Evolutionary conservation across 2,113 vertebrate species (phyloP), one percentile per base, ranked within the genome.

Genomic region (Camelus bactrianus): DNA sequence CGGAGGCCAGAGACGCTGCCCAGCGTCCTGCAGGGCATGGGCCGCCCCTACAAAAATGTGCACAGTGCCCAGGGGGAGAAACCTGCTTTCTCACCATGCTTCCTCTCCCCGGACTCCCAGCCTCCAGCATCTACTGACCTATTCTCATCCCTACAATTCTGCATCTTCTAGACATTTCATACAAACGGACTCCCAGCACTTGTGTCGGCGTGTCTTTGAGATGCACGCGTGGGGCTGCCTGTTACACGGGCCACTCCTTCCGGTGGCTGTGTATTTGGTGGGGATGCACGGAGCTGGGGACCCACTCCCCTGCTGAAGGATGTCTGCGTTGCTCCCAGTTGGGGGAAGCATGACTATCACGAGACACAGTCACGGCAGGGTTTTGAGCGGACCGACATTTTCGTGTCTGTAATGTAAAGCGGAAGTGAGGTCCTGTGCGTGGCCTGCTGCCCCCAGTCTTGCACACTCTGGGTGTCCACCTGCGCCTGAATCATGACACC

Each of bases 221-320:
- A 19, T 28, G 3, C 11, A 2, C 16, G 28, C 10, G 1, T 0
- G 17, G 5, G 12, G 8, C 6, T 4, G 14, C 1, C 1, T 2
- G n/a, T 46, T 30, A 26, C 38, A 10, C 0, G 0, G 3, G 14
- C 22, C 11, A 5, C 3, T 8, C 64, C 35, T 42, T 8, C 32
- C 0, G 1, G n/a, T 4, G 11, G 80, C 54, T 5, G 7, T 7
- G 26, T 3, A 11, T 22, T 17, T 0, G 0, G 62, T 3, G 15
- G 3, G 73, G 54, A 3, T 0, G 19, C 1, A 11, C 7, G 0
- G 9, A 1, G 48, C 4, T 26, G 10, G 12, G 35, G n/a, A 3
- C 5, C n/a, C 2, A 0, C 8, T 70, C 32, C 2, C 26, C n/a
- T 2, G 20, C 50, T 8, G 32, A 19, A 30, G 54, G 82, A 14